Evolutionary conservation across 2,113 vertebrate species (phyloP).

Genomic region (Nerophis ophidion): DNA sequence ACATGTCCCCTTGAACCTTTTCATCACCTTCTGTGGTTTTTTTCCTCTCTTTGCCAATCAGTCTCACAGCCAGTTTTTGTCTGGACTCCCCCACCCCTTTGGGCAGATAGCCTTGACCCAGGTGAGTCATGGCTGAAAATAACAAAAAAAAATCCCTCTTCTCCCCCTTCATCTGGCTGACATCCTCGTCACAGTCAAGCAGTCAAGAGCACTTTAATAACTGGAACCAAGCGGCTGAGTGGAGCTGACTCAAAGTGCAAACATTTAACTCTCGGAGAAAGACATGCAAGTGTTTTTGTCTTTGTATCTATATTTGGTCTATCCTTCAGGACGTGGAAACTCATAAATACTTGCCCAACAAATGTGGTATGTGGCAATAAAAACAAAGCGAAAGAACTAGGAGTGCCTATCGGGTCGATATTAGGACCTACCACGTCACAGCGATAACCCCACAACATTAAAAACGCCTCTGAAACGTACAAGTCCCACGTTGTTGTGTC

Average conservation of each 20-base stretch:
- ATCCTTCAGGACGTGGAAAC: background rate
- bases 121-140: constrained; percentile 47
- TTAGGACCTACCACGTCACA: too few species aligned
- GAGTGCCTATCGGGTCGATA: too few species aligned
- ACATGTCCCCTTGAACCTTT: constrained; percentile 7
- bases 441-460: too few species aligned
- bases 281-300: constrained; percentile 6
- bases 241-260: constrained; percentile 36
- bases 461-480: too few species aligned
- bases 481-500: too few species aligned
- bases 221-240: constrained; percentile 31
- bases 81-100: background rate
- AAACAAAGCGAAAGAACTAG: too few species aligned
- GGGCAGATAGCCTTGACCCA: constrained; percentile 36
- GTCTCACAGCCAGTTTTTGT: constrained; percentile 7
- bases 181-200: constrained; percentile 35
- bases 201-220: constrained; percentile 19
- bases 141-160: constrained; percentile 15
- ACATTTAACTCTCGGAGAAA: constrained; percentile 11
- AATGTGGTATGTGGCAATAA: too few species aligned
- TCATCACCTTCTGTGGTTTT: constrained; percentile 21
- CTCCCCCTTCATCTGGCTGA: constrained; percentile 24
- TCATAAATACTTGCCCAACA: too few species aligned
- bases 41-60: constrained; percentile 18
- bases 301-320: background rate